These are phyloP conservation scores for Mungos mungo DNA, from an alignment of 2,113 vertebrate species.

Conservation along the genomic window DNA sequence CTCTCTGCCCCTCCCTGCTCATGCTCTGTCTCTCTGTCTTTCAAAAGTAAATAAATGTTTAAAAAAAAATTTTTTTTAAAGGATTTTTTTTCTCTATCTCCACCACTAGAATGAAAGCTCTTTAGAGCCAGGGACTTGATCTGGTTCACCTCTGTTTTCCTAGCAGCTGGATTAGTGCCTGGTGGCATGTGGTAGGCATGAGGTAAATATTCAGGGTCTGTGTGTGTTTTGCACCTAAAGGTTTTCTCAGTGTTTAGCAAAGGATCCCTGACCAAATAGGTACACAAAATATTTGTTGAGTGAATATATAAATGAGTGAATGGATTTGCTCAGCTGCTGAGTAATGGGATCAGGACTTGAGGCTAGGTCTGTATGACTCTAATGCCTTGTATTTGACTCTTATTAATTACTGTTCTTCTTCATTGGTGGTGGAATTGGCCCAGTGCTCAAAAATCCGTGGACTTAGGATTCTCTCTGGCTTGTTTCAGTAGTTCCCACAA, in stretches of 20 bases:
- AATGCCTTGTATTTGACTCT: not conserved
- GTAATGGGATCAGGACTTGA: not conserved
- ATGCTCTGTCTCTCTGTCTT: too few species aligned
- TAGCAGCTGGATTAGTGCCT: not conserved
- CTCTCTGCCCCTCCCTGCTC: too few species aligned
- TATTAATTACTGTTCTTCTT: not conserved
- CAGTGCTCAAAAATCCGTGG: not conserved
- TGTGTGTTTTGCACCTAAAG: not conserved
- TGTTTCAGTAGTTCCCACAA: not conserved
- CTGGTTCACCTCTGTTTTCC: not conserved
- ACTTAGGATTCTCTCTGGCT: not conserved
- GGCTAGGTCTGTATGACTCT: not conserved
- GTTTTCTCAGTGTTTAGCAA: not conserved
- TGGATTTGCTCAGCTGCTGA: not conserved
- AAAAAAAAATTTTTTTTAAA: too few species aligned
- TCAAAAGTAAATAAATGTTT: too few species aligned
- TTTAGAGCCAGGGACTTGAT: not conserved
- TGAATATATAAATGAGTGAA: not conserved
- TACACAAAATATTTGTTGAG: not conserved
- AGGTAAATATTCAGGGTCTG: not conserved
- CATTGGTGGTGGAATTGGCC: not conserved
- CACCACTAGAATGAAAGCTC: not conserved
- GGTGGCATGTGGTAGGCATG: not conserved
- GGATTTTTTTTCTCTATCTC: not conserved
- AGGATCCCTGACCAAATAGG: not conserved